phyloP scores from a whole-genome alignment of 2,888 invertebrate genomes.

The Drosophila paracracens region DNA sequence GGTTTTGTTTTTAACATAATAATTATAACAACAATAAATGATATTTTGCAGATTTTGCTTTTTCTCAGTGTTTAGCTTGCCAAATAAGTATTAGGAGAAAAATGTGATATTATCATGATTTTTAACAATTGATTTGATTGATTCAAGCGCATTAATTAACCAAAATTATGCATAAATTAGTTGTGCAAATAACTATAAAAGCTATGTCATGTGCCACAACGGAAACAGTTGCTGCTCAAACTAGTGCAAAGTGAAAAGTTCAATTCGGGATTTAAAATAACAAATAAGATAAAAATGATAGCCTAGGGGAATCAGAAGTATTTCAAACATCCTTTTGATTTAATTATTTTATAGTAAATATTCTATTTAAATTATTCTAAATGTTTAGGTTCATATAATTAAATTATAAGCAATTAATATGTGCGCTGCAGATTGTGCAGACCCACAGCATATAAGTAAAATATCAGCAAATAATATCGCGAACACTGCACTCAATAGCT shows the following conservation, averaged over 20 bases:
- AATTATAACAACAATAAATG: background rate
- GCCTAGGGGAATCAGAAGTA: background rate
- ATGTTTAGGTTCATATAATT: no score
- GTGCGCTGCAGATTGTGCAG: no score
- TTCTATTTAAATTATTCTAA: background rate
- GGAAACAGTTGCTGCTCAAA: constrained; percentile 19
- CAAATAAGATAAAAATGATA: background rate
- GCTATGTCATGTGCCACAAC: background rate
- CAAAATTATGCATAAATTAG: constrained; percentile 27
- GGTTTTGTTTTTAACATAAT: background rate
- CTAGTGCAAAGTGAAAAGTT: constrained; percentile 12
- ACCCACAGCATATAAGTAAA: no score
- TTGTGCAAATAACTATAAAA: constrained; percentile 39
- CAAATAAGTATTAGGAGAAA: constrained; percentile 1
- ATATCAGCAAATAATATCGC: no score
- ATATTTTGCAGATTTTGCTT: background rate
- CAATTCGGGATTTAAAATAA: background rate
- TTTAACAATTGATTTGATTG: constrained; percentile 17
- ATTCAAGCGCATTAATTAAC: constrained; percentile 27
- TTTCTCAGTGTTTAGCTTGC: background rate
- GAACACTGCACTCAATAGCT: no score
- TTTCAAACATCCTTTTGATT: background rate
- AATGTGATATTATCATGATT: background rate
- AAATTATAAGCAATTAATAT: no score
- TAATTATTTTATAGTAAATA: background rate